Percentiles rank a stretch among this genome's conserved stretches.
Evolutionary conservation across 2,797 vertebrate genomes (phyloP).

Genomic region (Melopsittacus undulatus): DNA sequence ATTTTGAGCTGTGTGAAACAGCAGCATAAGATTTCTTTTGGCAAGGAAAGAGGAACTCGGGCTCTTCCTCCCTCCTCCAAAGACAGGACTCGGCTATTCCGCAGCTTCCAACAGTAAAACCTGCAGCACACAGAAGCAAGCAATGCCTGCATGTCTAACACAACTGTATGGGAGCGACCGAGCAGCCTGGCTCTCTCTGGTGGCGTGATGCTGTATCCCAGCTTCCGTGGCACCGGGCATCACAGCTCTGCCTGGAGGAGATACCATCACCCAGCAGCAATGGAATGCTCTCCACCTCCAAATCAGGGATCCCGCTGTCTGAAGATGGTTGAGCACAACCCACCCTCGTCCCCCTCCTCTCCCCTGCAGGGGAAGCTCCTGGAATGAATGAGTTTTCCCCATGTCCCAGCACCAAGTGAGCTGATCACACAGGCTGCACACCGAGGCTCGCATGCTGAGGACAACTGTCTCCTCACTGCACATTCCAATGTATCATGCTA

Average conservation of each 20-base stretch:
- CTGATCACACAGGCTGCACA: not conserved
- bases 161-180: accelerated
- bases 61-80: not conserved
- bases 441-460: not conserved
- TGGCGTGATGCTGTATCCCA: accelerated
- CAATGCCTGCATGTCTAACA: not conserved
- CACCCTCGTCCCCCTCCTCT: not conserved
- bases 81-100: not conserved
- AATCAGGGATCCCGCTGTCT: not conserved
- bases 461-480: not conserved
- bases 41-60: not conserved
- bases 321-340: not conserved
- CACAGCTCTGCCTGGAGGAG: not conserved
- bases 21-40: not conserved
- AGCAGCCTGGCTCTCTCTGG: not conserved
- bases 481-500: not conserved
- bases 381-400: not conserved
- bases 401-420: not conserved
- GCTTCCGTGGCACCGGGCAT: not conserved
- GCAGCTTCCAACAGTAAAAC: not conserved
- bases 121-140: not conserved
- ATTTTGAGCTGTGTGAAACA: not conserved
- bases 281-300: not conserved
- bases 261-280: not conserved
- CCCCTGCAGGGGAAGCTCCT: not conserved